phyloP scores from a whole-genome alignment of 92 coral and sea anemone genomes.

The Parazoanthus swiftii region DNA sequence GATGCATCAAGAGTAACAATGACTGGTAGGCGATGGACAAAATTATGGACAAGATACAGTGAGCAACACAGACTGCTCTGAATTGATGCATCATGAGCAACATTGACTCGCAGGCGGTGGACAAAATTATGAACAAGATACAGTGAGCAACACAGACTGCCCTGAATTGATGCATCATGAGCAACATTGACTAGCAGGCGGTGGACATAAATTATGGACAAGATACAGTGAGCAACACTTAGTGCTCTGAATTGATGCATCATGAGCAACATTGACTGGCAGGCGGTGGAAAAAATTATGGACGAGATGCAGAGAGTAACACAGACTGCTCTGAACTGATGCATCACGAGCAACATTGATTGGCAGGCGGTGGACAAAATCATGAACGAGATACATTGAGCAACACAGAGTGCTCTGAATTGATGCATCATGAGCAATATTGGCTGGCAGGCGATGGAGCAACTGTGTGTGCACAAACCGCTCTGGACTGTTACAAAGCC shows the following conservation, averaged over 20 bases:
- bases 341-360: slow-evolving; percentile 78
- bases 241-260: too few relatives aligned
- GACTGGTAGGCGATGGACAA: slow-evolving; percentile 81
- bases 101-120: slow-evolving; percentile 84
- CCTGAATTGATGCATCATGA: not conserved
- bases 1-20: slow-evolving; percentile 48
- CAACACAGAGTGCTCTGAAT: not conserved
- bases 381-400: slow-evolving; percentile 52
- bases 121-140: slow-evolving; percentile 63
- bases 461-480: not conserved
- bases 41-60: slow-evolving; percentile 59
- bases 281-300: slow-evolving; percentile 49
- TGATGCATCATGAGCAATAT: slow-evolving; percentile 51
- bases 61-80: not conserved
- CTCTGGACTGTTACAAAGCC: not conserved
- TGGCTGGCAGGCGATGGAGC: slow-evolving; percentile 79
- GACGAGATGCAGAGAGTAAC: not conserved
- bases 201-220: slow-evolving; percentile 57
- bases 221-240: slow-evolving; percentile 12
- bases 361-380: slow-evolving; percentile 87
- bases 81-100: slow-evolving; percentile 40
- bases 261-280: slow-evolving; percentile 81
- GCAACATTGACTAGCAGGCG: slow-evolving; percentile 19
- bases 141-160: not conserved
- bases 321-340: not conserved